Conservation (phyloP, 2,888 invertebrate species). For the Amblyteles armatorius region DNA sequence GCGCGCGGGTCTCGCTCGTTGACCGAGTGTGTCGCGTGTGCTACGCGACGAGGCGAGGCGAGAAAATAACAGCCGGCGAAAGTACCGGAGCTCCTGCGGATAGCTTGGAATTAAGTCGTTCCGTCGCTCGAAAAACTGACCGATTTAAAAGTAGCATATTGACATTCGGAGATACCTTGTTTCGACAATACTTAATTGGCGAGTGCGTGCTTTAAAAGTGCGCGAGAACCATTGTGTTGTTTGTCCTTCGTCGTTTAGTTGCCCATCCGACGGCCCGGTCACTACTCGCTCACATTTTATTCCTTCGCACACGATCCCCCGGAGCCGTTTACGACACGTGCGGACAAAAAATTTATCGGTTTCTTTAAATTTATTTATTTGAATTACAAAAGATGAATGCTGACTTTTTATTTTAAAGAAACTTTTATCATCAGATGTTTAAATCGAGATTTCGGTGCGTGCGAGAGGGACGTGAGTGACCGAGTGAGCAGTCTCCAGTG, state of each 20-base stretch:
- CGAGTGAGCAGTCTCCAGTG: slow-evolving; percentile 5
- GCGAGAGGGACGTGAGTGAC: slow-evolving; percentile 37
- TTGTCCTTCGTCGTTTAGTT: neutral
- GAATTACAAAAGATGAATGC: neutral
- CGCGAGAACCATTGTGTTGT: neutral
- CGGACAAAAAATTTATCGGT: neutral
- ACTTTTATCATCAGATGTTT: neutral
- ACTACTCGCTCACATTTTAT: neutral
- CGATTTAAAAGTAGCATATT: neutral
- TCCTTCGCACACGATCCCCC: neutral
- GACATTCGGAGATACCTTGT: neutral
- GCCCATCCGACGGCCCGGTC: neutral
- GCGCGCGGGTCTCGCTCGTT: slow-evolving; percentile 16
- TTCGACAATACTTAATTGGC: neutral
- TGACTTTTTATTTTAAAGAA: neutral
- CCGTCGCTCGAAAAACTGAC: neutral
- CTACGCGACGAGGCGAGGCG: slow-evolving; percentile 21
- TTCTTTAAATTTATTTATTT: neutral
- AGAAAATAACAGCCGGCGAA: neutral
- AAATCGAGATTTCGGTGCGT: slow-evolving; percentile 6
- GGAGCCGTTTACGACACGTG: neutral
- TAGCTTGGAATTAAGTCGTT: neutral
- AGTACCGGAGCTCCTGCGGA: neutral
- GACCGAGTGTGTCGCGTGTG: slow-evolving; percentile 26
- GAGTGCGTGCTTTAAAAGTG: neutral